Base-by-base conservation (phyloP, 2,113 vertebrate species). In the Turdus rufiventris region DNA sequence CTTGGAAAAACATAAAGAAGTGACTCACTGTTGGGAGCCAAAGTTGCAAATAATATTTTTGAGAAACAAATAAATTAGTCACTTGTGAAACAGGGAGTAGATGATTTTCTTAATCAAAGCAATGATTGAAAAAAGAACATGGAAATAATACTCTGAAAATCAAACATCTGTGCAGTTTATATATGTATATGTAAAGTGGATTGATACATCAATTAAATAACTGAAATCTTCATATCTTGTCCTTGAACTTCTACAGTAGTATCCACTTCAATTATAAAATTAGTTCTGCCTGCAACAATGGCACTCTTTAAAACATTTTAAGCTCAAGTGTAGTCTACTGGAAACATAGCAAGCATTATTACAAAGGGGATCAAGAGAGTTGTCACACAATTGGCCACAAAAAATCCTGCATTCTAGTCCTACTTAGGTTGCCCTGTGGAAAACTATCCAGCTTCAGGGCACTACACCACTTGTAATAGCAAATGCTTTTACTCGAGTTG, bases 381-480 rank as follows among this genome's bases (percentile, higher is more conserved):
- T 58, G 18, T 57, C 1, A 1, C 11, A 20, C 2, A 48, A 21
- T 1, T 57, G 21, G 7, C 8, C 60, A 42, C 21, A 31, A 54
- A 57, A 61, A 19, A 1, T 1, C 2, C 9, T 50, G 8, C 21
- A 66, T 19, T 58, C 12, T 5, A 40, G 1, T 31, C 14, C 12
- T 57, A 4, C 5, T 56, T 18, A 40, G 16, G 12, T 19, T 57
- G 45, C 21, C 56, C 60, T 38, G 23, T 5, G 1, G 48, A 76
- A 80, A 93, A 20, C 7, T 6, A 36, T 4, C 10, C 23, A 34
- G 10, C 23, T 42, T 68, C 53, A 73, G 29, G 38, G 18, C 13
- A 61, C 12, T 26, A 57, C 24, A 53, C 5, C 14, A n/a, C 18
- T 60, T 16, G 4, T 14, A 68, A 61, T 0, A 33, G 3, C 0